Conservation (phyloP, 2,888 invertebrate genomes). For the Drosophila atroscutellata region DNA sequence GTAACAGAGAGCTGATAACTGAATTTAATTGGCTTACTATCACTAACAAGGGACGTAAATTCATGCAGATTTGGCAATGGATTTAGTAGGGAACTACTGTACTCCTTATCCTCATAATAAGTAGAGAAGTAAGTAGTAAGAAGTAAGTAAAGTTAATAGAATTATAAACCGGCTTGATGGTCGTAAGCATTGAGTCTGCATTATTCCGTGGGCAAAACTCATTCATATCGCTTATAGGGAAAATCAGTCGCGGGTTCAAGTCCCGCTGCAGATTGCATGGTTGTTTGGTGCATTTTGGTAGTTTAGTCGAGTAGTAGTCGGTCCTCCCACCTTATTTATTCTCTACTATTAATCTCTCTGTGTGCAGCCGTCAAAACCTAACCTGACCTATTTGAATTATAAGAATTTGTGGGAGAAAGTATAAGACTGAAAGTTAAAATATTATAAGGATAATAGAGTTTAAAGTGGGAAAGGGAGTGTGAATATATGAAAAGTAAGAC, state of each 20-base stretch:
- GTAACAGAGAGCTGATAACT: background rate
- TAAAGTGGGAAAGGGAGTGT: background rate
- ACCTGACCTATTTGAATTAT: background rate
- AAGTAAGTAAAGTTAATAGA: too few species aligned
- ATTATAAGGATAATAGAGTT: background rate
- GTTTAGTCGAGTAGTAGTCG: too few species aligned
- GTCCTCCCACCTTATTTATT: too few species aligned
- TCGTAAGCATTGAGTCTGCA: too few species aligned
- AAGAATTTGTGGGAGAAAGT: background rate
- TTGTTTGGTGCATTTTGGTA: too few species aligned
- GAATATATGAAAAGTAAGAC: background rate
- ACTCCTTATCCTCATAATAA: background rate
- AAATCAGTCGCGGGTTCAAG: too few species aligned
- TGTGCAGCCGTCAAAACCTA: too few species aligned
- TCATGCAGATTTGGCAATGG: background rate
- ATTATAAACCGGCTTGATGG: background rate
- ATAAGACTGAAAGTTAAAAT: background rate
- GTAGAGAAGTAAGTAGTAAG: too few species aligned
- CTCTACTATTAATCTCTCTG: too few species aligned
- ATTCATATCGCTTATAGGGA: too few species aligned
- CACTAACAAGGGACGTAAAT: background rate
- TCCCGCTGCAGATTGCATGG: too few species aligned
- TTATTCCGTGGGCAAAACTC: too few species aligned
- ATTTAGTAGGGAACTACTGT: background rate
- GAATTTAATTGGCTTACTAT: background rate